A percentile compares a stretch with the other conserved stretches of the same genome.
Conservation (phyloP, 2,113 vertebrate genomes). For the Petaurus breviceps region DNA sequence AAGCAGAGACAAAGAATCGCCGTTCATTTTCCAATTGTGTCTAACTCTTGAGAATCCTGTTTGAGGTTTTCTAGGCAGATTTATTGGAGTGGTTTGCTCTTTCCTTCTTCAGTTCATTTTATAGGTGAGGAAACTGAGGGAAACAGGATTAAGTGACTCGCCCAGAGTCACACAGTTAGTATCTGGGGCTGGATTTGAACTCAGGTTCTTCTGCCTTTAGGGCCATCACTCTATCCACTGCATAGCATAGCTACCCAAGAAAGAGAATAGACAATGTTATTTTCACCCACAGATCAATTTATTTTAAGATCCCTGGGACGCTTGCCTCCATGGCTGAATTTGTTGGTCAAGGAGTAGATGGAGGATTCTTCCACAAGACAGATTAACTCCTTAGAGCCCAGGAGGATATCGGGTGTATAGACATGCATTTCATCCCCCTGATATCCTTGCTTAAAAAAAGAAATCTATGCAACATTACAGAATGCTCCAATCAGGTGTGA, state of each 20-base stretch:
- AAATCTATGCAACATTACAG: conserved; percentile 51
- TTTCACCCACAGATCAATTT: background rate
- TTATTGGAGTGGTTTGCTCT: background rate
- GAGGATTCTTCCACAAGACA: background rate
- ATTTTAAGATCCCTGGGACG: background rate
- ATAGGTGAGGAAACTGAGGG: background rate
- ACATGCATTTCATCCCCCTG: background rate
- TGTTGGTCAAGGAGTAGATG: background rate
- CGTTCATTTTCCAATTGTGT: background rate
- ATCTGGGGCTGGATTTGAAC: background rate
- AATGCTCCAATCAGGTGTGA: conserved; percentile 62
- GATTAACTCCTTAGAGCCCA: background rate
- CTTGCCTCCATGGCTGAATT: background rate
- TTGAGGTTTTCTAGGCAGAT: background rate
- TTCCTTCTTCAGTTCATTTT: background rate
- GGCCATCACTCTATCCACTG: background rate
- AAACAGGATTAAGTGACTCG: background rate
- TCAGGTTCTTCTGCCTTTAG: background rate
- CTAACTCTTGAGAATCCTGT: background rate
- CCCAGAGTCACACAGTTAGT: background rate
- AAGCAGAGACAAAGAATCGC: background rate
- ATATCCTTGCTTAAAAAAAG: conserved; percentile 54
- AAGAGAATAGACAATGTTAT: background rate
- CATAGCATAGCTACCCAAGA: background rate
- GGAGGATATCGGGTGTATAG: background rate